A percentile compares a stretch with the other conserved stretches of the same genome.
Evolutionary conservation across 2,888 invertebrate species (phyloP).

Genomic region (Habroteleia sp.): DNA sequence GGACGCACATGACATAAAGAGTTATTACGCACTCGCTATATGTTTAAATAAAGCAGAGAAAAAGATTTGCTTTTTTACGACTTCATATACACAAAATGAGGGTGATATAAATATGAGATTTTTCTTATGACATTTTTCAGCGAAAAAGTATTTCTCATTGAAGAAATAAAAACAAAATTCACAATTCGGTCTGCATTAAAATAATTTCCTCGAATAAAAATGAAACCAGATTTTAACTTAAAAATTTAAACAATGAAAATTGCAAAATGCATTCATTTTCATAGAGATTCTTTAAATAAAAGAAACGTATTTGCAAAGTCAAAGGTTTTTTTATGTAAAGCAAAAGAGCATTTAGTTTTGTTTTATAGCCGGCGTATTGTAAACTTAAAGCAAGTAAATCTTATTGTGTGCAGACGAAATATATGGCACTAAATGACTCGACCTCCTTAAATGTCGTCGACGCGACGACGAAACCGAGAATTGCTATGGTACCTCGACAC

Average conservation of each 20-base stretch:
- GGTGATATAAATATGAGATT: constrained; percentile 45
- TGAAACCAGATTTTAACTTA: background rate
- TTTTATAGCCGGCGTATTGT: constrained; percentile 22
- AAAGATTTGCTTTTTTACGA: constrained; percentile 61
- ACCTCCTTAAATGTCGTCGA: constrained; percentile 57
- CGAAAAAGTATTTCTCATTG: constrained; percentile 22
- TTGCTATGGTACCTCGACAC: constrained; percentile 71
- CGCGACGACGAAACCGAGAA: constrained; percentile 68
- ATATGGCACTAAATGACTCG: constrained; percentile 42
- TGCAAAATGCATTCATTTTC: too few relatives aligned
- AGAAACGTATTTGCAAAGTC: too few relatives aligned
- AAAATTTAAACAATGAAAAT: background rate
- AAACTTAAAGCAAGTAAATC: constrained; percentile 33
- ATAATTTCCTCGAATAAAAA: constrained; percentile 14
- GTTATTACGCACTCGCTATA: constrained; percentile 50
- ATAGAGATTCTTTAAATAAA: too few relatives aligned
- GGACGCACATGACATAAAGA: constrained; percentile 55
- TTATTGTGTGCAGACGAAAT: constrained; percentile 41
- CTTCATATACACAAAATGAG: constrained; percentile 38
- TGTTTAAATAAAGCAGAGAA: constrained; percentile 43
- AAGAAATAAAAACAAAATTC: constrained; percentile 39
- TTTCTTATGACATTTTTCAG: constrained; percentile 31
- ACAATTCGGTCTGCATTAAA: constrained; percentile 35
- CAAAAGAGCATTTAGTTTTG: constrained; percentile 2
- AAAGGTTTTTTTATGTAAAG: too few relatives aligned